Evolutionary conservation across 2,113 vertebrate species (phyloP).

Genomic region (Tretioscincus oriximinensis): DNA sequence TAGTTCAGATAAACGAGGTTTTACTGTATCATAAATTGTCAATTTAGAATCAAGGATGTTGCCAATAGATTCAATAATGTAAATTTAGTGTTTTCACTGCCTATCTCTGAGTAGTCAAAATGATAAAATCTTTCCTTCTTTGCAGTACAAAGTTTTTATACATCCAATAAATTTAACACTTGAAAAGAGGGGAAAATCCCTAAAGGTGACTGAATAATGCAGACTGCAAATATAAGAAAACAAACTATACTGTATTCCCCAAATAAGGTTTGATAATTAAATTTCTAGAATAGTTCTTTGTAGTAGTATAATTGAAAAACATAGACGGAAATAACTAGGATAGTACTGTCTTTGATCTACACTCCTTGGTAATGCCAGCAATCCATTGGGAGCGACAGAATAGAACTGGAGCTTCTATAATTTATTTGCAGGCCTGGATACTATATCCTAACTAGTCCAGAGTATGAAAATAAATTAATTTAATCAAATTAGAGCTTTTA

Average conservation of each 20-base stretch:
- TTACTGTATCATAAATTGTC: too few relatives aligned
- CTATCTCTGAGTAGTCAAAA: background rate
- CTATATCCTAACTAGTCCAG: slow-evolving; percentile 36
- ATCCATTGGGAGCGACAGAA: slow-evolving; percentile 33
- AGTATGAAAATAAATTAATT: slow-evolving; percentile 41
- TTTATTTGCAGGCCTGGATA: slow-evolving; percentile 40
- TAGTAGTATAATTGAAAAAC: background rate
- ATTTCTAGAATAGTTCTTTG: background rate
- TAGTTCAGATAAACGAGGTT: too few relatives aligned
- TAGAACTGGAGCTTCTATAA: slow-evolving; percentile 23
- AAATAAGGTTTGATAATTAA: slow-evolving; percentile 25
- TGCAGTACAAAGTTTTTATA: background rate
- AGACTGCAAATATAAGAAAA: slow-evolving; percentile 22
- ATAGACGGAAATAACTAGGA: slow-evolving; percentile 17
- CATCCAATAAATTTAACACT: background rate
- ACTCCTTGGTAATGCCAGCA: slow-evolving; percentile 9
- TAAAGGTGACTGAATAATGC: background rate
- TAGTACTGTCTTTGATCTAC: slow-evolving; percentile 46
- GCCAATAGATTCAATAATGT: background rate
- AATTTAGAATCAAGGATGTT: background rate
- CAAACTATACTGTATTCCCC: background rate
- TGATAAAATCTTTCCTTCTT: background rate
- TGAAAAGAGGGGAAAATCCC: background rate
- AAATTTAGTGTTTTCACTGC: background rate
- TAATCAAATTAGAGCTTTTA: slow-evolving; percentile 41